Conservation (phyloP, 2,888 invertebrate species). For the Ischnus inquisitorius region DNA sequence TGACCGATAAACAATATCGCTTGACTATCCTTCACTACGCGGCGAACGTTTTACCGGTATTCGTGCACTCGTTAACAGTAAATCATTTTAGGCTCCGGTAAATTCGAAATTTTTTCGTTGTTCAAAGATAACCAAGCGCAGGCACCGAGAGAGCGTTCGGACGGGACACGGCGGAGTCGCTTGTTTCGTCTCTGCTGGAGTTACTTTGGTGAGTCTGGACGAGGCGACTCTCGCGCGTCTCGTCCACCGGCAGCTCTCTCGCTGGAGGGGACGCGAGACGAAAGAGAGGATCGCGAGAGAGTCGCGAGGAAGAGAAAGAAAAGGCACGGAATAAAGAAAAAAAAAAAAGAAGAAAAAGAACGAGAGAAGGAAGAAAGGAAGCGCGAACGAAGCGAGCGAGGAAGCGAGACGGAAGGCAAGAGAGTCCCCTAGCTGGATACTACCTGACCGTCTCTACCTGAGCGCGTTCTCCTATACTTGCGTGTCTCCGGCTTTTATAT, state of each 20-base stretch:
- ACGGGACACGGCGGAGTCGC: slow-evolving; percentile 47
- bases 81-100: neutral
- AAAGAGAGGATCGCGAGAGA: slow-evolving; percentile 56
- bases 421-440: slow-evolving; percentile 47
- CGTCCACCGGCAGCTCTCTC: slow-evolving; percentile 56
- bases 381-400: slow-evolving; percentile 43
- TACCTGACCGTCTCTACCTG: slow-evolving; percentile 62
- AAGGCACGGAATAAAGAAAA: slow-evolving; percentile 18
- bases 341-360: too few relatives aligned
- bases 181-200: slow-evolving; percentile 38
- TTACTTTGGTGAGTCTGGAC: slow-evolving; percentile 46
- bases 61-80: neutral
- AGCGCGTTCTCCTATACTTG: slow-evolving; percentile 37
- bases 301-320: neutral
- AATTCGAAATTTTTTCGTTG: neutral
- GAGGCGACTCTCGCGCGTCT: slow-evolving; percentile 71
- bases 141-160: neutral
- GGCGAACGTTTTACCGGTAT: neutral
- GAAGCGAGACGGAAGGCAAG: slow-evolving; percentile 39
- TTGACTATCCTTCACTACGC: neutral
- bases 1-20: neutral
- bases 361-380: slow-evolving; percentile 67
- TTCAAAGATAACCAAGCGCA: neutral
- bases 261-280: slow-evolving; percentile 40
- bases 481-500: slow-evolving; percentile 53